Percentiles rank a stretch among this genome's conserved stretches.
Conservation (phyloP, 2,113 vertebrate genomes). For the Leptocoma aspasia region DNA sequence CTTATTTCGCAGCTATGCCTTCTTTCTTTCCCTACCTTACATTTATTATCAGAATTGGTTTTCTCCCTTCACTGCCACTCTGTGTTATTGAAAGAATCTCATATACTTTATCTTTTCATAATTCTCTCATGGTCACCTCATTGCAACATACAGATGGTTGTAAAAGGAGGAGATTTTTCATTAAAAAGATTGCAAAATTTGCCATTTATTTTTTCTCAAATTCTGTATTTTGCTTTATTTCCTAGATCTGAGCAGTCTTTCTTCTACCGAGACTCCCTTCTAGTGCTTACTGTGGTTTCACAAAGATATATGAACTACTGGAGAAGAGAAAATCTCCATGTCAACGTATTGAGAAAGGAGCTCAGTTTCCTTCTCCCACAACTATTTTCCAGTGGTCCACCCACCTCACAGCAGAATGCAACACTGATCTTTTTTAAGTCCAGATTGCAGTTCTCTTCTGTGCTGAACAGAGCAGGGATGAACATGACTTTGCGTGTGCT, state of each 20-base stretch:
- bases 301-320: background rate
- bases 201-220: background rate
- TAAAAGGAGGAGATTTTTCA: background rate
- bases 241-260: background rate
- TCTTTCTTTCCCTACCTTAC: conserved; percentile 5
- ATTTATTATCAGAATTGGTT: conserved; percentile 3
- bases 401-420: background rate
- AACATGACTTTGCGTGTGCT: background rate
- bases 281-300: background rate
- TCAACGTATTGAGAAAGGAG: background rate
- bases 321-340: background rate
- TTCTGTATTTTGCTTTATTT: background rate
- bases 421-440: background rate
- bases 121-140: background rate
- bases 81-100: background rate
- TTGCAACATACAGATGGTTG: background rate
- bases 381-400: background rate
- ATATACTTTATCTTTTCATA: background rate
- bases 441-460: background rate
- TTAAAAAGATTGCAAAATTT: background rate
- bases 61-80: background rate
- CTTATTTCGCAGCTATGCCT: conserved; percentile 15
- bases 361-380: background rate
- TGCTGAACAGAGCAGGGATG: background rate
- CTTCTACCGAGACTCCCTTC: background rate